These are phyloP conservation scores for Ichneumoninae sp. DNA, from an alignment of 2,888 invertebrate species.

Conservation along the genomic window DNA sequence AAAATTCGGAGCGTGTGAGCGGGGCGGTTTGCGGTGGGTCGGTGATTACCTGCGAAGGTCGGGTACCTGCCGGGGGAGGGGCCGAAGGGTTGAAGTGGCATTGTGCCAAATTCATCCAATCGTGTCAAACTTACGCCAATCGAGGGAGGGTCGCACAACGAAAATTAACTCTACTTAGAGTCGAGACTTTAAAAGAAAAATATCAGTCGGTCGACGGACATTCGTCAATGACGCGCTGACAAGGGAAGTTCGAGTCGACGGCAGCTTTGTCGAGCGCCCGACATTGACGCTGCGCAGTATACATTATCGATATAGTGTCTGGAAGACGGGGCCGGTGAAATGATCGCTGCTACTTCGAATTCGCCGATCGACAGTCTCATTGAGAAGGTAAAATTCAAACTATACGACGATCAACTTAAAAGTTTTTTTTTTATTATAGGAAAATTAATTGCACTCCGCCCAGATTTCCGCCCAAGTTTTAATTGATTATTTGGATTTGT, in stretches of 20 bases:
- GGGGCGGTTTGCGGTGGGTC: neutral
- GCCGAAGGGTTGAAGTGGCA: neutral
- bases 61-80: conserved; percentile 7
- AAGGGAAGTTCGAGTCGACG: neutral
- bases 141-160: neutral
- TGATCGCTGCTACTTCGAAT: conserved; percentile 31
- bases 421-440: neutral
- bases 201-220: conserved; percentile 2
- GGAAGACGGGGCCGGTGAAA: neutral
- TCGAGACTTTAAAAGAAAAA: neutral
- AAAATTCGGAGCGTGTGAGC: neutral
- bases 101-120: conserved; percentile 2
- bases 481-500: neutral
- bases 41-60: conserved; percentile 3
- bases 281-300: neutral
- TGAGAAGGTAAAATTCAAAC: conserved; percentile 23
- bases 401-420: neutral
- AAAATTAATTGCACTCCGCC: neutral
- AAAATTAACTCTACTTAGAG: neutral
- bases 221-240: neutral
- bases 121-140: neutral
- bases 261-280: neutral
- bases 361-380: conserved; percentile 49
- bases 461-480: neutral
- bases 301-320: neutral